phyloP scores from a whole-genome alignment of 2,113 vertebrate species.

The Eptatretus burgeri region DNA sequence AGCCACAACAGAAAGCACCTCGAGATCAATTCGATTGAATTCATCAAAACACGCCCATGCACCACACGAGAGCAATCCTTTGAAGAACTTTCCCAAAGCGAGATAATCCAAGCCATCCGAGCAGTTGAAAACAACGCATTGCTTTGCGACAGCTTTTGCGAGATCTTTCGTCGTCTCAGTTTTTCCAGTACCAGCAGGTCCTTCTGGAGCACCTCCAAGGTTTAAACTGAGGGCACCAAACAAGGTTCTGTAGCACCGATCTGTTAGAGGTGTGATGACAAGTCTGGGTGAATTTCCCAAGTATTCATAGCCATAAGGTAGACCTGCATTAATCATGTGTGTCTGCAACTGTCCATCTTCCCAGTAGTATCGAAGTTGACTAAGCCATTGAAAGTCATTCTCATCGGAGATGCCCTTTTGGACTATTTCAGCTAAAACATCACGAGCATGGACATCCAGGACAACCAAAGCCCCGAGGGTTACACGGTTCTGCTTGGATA shows the following conservation, averaged over 20 bases:
- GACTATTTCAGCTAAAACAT: slow-evolving; percentile 33
- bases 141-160: slow-evolving; percentile 58
- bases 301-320: slow-evolving; percentile 57
- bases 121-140: slow-evolving; percentile 63
- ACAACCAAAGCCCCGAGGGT: slow-evolving; percentile 48
- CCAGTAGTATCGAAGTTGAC: slow-evolving; percentile 59
- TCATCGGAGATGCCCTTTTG: slow-evolving; percentile 35
- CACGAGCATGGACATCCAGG: slow-evolving; percentile 41
- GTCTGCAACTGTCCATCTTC: slow-evolving; percentile 47
- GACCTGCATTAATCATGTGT: slow-evolving; percentile 66
- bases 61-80: slow-evolving; percentile 51
- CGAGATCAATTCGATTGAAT: slow-evolving; percentile 69
- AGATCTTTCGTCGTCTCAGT: slow-evolving; percentile 64
- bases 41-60: slow-evolving; percentile 83
- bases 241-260: slow-evolving; percentile 59
- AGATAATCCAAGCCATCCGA: slow-evolving; percentile 62
- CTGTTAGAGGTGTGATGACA: slow-evolving; percentile 57
- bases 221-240: slow-evolving; percentile 49
- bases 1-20: slow-evolving; percentile 61
- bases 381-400: slow-evolving; percentile 53
- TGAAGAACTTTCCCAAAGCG: slow-evolving; percentile 61
- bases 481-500: slow-evolving; percentile 47
- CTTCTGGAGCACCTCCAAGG: slow-evolving; percentile 57
- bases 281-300: slow-evolving; percentile 43
- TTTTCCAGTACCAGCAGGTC: slow-evolving; percentile 56